Conservation (phyloP, 2,797 vertebrate genomes). For the Acanthiza pusilla region DNA sequence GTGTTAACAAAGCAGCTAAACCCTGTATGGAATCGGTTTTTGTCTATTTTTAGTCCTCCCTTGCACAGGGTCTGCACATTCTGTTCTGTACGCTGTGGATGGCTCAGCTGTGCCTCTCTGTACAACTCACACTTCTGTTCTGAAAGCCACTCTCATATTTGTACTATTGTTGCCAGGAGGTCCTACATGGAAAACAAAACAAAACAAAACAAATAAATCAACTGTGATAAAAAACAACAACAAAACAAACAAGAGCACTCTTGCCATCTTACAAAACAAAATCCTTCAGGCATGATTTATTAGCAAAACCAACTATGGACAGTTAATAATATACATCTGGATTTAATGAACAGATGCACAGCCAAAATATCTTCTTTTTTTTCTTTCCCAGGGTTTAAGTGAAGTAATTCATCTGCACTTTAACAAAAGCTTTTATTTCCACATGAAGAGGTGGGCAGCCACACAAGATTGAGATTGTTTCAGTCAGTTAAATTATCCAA, state of each 20-base stretch:
- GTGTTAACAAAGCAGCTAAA: not conserved
- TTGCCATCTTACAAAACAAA: conserved; percentile 38
- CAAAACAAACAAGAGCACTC: not conserved
- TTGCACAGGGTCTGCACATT: not conserved
- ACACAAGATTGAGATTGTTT: not conserved
- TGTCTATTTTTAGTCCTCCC: not conserved
- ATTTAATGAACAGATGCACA: conserved; percentile 61
- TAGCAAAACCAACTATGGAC: conserved; percentile 26
- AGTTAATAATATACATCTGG: conserved; percentile 59
- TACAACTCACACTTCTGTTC: not conserved
- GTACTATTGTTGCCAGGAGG: not conserved
- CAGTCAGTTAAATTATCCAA: not conserved
- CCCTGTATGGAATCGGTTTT: rapidly evolving
- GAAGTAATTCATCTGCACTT: conserved; percentile 52
- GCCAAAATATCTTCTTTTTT: not conserved
- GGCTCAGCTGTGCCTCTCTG: not conserved
- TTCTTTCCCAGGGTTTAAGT: not conserved
- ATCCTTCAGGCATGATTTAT: conserved; percentile 28
- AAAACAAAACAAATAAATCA: not conserved
- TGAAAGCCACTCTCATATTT: not conserved
- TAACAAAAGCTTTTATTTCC: conserved; percentile 40
- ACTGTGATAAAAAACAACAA: not conserved
- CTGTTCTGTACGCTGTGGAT: not conserved
- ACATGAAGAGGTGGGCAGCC: not conserved
- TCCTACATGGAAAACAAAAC: not conserved